Evolutionary conservation across 2,888 invertebrate genomes (phyloP).

Genomic region (Iphiclides podalirius): DNA sequence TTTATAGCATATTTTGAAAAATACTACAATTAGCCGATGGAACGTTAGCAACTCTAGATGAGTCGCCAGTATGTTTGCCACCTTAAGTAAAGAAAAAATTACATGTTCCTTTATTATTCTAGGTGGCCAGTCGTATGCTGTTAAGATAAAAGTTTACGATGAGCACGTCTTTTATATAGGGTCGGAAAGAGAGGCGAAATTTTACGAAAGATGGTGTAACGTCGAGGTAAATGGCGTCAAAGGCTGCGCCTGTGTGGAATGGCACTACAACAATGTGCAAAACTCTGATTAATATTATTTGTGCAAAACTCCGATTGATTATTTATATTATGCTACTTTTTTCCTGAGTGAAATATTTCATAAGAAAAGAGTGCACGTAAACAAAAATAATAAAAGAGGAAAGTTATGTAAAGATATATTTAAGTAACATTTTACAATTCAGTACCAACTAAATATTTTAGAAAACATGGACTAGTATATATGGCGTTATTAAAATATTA

Average conservation of each 20-base stretch:
- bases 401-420: conserved; percentile 54
- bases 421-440: conserved; percentile 52
- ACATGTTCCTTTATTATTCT: no score
- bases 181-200: conserved; percentile 78
- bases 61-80: no score
- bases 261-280: conserved; percentile 79
- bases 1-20: no score
- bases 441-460: conserved; percentile 6
- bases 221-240: conserved; percentile 81
- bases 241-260: conserved; percentile 84
- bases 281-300: conserved; percentile 1
- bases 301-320: no score
- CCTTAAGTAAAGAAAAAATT: no score
- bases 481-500: conserved; percentile 26
- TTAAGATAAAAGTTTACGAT: conserved; percentile 76
- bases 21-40: no score
- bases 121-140: conserved; percentile 72
- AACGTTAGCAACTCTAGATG: no score
- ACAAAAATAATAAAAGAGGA: no score
- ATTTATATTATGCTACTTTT: no score
- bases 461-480: conserved; percentile 52
- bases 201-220: conserved; percentile 80
- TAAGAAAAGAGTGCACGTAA: no score
- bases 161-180: conserved; percentile 80
- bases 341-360: no score